Base-by-base conservation (phyloP, 2,113 vertebrate genomes). In the Colinus virginianus region DNA sequence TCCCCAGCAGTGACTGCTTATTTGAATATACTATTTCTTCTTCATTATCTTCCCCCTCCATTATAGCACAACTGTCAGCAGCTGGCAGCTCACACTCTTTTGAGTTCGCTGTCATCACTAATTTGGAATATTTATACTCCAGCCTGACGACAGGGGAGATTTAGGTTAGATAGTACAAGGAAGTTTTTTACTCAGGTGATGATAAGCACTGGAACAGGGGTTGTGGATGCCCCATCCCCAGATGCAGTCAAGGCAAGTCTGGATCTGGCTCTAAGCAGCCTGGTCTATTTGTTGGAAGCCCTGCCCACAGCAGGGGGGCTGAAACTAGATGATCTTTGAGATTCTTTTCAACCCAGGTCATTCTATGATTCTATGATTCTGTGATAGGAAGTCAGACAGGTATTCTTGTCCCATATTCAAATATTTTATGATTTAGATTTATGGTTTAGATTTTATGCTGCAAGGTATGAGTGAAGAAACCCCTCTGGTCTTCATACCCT, bases 41-140 rank as follows among this genome's bases (percentile, higher is more conserved):
- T 88, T 99, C 99, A 51, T 99, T 99, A 48, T 98, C 98, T 97
- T 99, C 99, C 43, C 99, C 99, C 97, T 99, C 99, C 99, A 99
- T 99, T 95, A 99, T 98, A 78, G 99, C 99, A 93, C 99, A 99
- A 96, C 99, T 99, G 98, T 99, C 99, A 68, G 99, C 98, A 84
- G 98, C 98, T 67, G 99, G 99, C 85, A 99, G 98, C 78, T 99
- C 99, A 26, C 98, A 99, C 78, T 99, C 99, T 94, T 99, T 99
- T 19, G 98, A 98, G 94, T 99, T 99, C 8, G 99, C 97, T 15
- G 98, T 99, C 98, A 99, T 99, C 95, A 99, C 98, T 96, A 99
- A 94, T 83, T 99, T 98, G 45, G 99, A 99, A 98, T 99, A 99
- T 95, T 99, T 99, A 94, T 99, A 99, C 96, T 99, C 99, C 97